Evolutionary conservation across 2,113 vertebrate species (phyloP), one percentile per base, ranked within the genome.

Genomic region (Apteryx mantelli): DNA sequence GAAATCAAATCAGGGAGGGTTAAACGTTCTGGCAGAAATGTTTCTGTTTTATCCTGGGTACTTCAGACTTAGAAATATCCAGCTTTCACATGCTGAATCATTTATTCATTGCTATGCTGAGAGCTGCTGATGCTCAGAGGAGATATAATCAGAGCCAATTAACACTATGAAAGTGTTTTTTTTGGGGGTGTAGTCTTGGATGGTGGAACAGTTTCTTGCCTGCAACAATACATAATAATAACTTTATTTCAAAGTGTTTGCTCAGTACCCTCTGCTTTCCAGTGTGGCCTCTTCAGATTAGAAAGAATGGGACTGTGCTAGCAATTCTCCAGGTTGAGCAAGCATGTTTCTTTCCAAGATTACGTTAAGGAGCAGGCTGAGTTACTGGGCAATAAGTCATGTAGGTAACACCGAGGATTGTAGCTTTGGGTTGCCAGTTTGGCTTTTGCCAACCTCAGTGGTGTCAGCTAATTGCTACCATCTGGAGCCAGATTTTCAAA

Each of bases 391-490:
- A 4, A 63, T 95, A 44, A 95, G 65, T 89, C 68, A 11, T 21
- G 71, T 63, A 40, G 64, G 89, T 80, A 89, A 21, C 55, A 48
- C 28, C 0, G 1, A 91, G 79, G 71, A 21, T n/a, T 64, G 55
- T 78, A 25, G 38, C 55, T 88, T 20, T 56, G 70, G 38, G 71
- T 93, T 91, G 53, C 91, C 84, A 76, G 53, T 91, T 95, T 80
- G 75, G 55, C 79, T 93, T 55, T 89, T 95, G 87, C 93, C 87
- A 90, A 60, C 85, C 68, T 81, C 42, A 50, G 32, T 86, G 64
- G 68, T 66, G 82, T 94, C 84, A 95, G 79, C 70, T 95, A 89
- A 95, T 95, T 94, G 91, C 79, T 77, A 60, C 94, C 96, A 94
- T 95, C 94, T 95, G 97, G 94, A 95, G 46, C n/a, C 75, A 63